phyloP scores from a whole-genome alignment of 2,888 invertebrate genomes.

The Exephanes ischioxanthus region DNA sequence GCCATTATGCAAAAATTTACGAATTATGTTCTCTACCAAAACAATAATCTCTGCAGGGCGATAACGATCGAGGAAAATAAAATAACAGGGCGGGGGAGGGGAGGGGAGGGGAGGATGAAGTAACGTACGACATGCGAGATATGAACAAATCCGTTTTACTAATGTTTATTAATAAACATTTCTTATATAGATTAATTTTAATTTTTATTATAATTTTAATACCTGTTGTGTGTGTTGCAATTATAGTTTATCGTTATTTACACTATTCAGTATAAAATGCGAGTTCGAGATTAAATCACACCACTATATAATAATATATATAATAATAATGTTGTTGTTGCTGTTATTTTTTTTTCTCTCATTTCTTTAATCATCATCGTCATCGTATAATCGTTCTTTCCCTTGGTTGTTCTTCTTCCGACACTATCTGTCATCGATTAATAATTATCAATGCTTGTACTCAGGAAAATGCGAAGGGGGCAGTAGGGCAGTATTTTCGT shows the following conservation, averaged over 20 bases:
- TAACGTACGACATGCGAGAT: slow-evolving; percentile 27
- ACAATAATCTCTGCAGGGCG: neutral
- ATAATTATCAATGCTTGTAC: slow-evolving; percentile 84
- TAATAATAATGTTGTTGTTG: slow-evolving; percentile 66
- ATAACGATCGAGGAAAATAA: neutral
- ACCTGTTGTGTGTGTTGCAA: slow-evolving; percentile 79
- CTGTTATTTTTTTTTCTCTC: slow-evolving; percentile 17
- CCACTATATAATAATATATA: slow-evolving; percentile 75
- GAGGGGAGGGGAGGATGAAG: slow-evolving; percentile 1
- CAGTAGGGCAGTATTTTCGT: slow-evolving; percentile 84
- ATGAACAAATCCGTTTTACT: slow-evolving; percentile 80
- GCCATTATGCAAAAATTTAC: no score
- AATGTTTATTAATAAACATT: slow-evolving; percentile 84
- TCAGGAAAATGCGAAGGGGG: slow-evolving; percentile 83
- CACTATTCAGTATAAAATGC: slow-evolving; percentile 85
- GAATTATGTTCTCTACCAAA: neutral
- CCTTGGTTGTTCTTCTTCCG: slow-evolving; percentile 58
- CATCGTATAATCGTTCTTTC: slow-evolving; percentile 38
- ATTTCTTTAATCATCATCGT: slow-evolving; percentile 14
- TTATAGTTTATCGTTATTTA: slow-evolving; percentile 83
- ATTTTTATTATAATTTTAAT: slow-evolving; percentile 82
- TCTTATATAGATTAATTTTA: slow-evolving; percentile 81
- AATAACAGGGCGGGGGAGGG: neutral
- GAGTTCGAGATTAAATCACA: slow-evolving; percentile 84
- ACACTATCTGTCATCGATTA: slow-evolving; percentile 84